These are phyloP conservation scores for Cepaea nemoralis DNA, from an alignment of 1,140 invertebrate genomes.

Conservation along the genomic window DNA sequence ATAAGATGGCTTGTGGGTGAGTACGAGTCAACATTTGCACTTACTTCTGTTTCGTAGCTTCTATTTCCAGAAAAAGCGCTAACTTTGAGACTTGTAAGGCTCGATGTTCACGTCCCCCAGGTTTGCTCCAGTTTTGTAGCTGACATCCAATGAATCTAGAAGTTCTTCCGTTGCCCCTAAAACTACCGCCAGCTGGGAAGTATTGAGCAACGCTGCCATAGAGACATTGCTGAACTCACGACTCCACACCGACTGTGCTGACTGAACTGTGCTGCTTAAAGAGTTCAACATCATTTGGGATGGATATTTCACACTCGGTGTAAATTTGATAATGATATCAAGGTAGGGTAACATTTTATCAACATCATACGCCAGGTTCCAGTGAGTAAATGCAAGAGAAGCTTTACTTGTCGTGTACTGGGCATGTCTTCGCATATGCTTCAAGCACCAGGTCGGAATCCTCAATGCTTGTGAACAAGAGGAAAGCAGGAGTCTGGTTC, in stretches of 20 bases:
- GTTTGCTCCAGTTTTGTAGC: neutral
- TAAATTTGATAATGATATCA: neutral
- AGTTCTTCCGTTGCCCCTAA: neutral
- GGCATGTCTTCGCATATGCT: neutral
- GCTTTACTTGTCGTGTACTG: neutral
- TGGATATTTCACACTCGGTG: neutral
- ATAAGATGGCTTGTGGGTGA: no score
- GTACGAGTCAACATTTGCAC: no score
- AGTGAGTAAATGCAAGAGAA: slow-evolving; percentile 28
- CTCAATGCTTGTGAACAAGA: slow-evolving; percentile 23
- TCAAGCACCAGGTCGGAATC: slow-evolving; percentile 19
- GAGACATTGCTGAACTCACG: neutral
- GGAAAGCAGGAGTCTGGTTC: neutral
- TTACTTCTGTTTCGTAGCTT: neutral
- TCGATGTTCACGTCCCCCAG: neutral
- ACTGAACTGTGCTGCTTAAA: neutral
- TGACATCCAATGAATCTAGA: neutral
- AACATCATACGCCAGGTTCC: slow-evolving; percentile 18
- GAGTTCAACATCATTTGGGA: neutral
- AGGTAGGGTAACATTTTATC: neutral
- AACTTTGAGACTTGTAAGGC: neutral
- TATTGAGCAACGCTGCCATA: neutral
- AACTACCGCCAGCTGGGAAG: neutral
- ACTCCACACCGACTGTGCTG: neutral
- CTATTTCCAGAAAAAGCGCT: neutral